phyloP scores from a whole-genome alignment of 2,888 invertebrate species.

The Pelosia muscerda region DNA sequence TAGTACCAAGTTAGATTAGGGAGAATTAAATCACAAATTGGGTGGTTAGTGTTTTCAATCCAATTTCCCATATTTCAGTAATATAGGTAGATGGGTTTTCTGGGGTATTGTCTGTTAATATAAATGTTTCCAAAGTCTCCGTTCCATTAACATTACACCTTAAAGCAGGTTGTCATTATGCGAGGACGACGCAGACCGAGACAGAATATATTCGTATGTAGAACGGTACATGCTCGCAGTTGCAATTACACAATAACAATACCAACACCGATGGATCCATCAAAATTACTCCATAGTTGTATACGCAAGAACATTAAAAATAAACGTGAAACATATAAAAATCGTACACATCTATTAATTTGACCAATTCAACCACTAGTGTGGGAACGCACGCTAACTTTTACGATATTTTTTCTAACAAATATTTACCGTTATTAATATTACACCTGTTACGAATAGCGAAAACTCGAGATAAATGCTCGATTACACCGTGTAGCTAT shows the following conservation, averaged over 20 bases:
- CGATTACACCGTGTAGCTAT: constrained; percentile 52
- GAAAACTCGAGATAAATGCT: constrained; percentile 61
- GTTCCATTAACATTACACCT: not conserved
- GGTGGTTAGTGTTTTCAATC: too few relatives aligned
- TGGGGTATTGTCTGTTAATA: too few relatives aligned
- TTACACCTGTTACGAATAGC: constrained; percentile 57
- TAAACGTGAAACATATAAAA: constrained; percentile 53
- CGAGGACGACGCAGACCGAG: not conserved
- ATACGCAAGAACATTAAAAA: constrained; percentile 39
- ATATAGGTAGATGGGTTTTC: too few relatives aligned
- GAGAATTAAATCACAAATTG: too few relatives aligned
- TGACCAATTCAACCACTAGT: constrained; percentile 66
- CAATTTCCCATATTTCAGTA: too few relatives aligned
- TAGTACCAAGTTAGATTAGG: too few relatives aligned
- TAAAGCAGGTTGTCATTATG: not conserved
- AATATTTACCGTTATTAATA: constrained; percentile 68
- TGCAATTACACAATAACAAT: constrained; percentile 27
- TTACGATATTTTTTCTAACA: constrained; percentile 54
- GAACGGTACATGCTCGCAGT: constrained; percentile 24
- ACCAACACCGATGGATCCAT: constrained; percentile 39
- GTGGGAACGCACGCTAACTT: constrained; percentile 73
- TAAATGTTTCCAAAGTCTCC: too few relatives aligned
- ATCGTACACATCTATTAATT: constrained; percentile 52
- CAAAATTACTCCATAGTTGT: constrained; percentile 38
- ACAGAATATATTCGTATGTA: constrained; percentile 2